Evolutionary conservation across 1,140 invertebrate genomes (phyloP).

Genomic region (Fopius arisanus): DNA sequence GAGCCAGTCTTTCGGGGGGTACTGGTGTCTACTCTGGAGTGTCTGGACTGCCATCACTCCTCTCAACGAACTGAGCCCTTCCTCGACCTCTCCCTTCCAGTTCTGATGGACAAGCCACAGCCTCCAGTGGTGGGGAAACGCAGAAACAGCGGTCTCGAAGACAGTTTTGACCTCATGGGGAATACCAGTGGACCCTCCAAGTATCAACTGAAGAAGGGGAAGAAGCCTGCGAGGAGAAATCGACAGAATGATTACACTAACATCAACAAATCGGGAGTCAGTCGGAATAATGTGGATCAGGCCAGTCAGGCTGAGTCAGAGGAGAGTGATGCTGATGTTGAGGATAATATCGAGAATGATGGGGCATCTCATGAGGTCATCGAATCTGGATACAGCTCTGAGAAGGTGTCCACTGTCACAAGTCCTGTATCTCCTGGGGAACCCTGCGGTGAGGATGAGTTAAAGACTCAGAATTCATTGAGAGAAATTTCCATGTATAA

Average conservation of each 20-base stretch:
- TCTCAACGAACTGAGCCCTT: conserved; percentile 91
- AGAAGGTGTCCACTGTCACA: conserved; percentile 68
- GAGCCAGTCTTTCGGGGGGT: conserved; percentile 87
- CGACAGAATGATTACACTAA: conserved; percentile 42
- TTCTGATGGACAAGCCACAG: conserved; percentile 77
- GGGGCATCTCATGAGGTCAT: conserved; percentile 57
- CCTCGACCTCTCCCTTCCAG: conserved; percentile 91
- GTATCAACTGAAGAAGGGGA: conserved; percentile 74
- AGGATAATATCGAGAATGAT: conserved; percentile 76
- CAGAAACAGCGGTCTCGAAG: conserved; percentile 44
- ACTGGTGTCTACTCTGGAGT: conserved; percentile 87
- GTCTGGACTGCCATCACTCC: conserved; percentile 85
- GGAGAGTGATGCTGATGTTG: conserved; percentile 79
- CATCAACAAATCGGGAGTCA: conserved; percentile 13
- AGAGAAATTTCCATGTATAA: too few relatives aligned
- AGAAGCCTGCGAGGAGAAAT: conserved; percentile 66
- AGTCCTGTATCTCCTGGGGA: conserved; percentile 61
- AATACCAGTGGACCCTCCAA: conserved; percentile 61
- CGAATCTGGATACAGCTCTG: conserved; percentile 77
- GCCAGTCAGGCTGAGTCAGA: conserved; percentile 34
- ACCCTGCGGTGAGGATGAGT: too few relatives aligned
- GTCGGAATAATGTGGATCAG: conserved; percentile 42
- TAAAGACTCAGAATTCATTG: neutral
- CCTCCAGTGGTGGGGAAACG: conserved; percentile 63
- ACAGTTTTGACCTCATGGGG: conserved; percentile 43